These are phyloP conservation scores for Heptranchias perlo DNA, from an alignment of 2,113 vertebrate genomes.

Conservation along the genomic window DNA sequence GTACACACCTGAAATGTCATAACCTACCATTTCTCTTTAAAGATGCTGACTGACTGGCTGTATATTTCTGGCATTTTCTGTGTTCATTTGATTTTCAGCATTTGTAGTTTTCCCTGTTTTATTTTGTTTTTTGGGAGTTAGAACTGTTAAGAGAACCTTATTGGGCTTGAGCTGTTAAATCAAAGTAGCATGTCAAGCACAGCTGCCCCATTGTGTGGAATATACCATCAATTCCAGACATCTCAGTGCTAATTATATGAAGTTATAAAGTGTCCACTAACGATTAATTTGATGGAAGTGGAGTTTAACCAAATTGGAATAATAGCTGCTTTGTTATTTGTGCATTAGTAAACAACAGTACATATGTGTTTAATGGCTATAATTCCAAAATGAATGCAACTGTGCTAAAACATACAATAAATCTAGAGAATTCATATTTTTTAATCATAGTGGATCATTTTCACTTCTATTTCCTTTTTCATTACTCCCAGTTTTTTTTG, in stretches of 20 bases:
- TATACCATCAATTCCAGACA: neutral
- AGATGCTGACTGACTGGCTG: neutral
- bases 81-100: neutral
- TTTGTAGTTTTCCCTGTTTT: neutral
- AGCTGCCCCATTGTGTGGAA: neutral
- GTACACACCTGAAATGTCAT: neutral
- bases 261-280: neutral
- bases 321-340: too few relatives aligned
- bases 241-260: neutral
- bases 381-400: neutral
- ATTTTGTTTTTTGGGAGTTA: neutral
- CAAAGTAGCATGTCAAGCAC: neutral
- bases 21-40: neutral
- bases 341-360: neutral
- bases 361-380: neutral
- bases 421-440: neutral
- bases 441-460: neutral
- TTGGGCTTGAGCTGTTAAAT: neutral
- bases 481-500: neutral
- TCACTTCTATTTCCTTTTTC: neutral
- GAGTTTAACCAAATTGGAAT: neutral
- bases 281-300: conserved; percentile 1
- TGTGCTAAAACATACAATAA: neutral
- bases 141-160: neutral
- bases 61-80: neutral